Percentiles rank a stretch among this genome's conserved stretches.
phyloP scores from a whole-genome alignment of 1,140 invertebrate genomes.

The Penaeus vannamei region DNA sequence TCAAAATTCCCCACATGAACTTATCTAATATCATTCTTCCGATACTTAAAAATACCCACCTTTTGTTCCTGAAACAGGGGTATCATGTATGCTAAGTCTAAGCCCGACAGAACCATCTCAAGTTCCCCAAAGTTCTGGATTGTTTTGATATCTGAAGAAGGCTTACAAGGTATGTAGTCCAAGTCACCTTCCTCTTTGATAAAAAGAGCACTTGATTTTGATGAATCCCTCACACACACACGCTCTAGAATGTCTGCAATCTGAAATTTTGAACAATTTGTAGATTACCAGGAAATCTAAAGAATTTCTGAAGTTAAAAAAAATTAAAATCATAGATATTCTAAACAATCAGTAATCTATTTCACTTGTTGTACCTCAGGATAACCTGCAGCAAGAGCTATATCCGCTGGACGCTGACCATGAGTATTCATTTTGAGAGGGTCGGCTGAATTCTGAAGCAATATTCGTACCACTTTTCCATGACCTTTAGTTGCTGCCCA shows the following conservation, averaged over 20 bases:
- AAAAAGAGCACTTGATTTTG: no score
- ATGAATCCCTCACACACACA: constrained; percentile 31
- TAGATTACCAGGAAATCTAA: not conserved
- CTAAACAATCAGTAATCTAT: not conserved
- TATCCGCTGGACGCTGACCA: constrained; percentile 71
- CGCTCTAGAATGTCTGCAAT: constrained; percentile 65
- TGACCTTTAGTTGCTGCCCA: constrained; percentile 73
- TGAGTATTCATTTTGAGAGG: constrained; percentile 70
- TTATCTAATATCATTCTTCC: no score
- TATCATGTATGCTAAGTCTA: constrained; percentile 71
- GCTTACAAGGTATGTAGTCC: not conserved
- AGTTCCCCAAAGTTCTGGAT: constrained; percentile 70
- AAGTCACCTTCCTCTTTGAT: no score
- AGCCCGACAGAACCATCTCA: constrained; percentile 73
- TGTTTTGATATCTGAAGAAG: not conserved
- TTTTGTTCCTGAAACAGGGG: constrained; percentile 71
- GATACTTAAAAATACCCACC: constrained; percentile 56
- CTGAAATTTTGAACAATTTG: not conserved
- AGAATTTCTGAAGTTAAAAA: not conserved
- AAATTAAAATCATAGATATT: not conserved
- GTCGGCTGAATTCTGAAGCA: constrained; percentile 72
- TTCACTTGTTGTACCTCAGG: constrained; percentile 54
- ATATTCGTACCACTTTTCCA: constrained; percentile 71
- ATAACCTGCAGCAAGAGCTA: constrained; percentile 70
- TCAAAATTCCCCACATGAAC: no score